Evolutionary conservation across 2,888 invertebrate species (phyloP).

Genomic region (Cacoxenus indagator): DNA sequence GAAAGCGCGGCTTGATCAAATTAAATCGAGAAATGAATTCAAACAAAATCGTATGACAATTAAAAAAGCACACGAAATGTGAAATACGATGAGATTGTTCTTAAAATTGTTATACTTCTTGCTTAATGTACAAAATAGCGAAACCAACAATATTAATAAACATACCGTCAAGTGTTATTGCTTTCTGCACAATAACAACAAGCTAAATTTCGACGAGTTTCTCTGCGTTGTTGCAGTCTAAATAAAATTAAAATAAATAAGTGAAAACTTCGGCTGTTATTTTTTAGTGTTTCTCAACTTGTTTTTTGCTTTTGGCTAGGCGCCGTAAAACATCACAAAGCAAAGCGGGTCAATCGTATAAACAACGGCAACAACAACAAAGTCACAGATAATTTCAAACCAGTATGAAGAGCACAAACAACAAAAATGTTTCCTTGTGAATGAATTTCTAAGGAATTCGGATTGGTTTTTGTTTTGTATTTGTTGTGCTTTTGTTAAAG

Average conservation of each 20-base stretch:
- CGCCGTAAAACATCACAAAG: background rate
- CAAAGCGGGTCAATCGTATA: conserved; percentile 19
- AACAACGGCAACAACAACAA: background rate
- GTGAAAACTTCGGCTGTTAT: background rate
- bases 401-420: background rate
- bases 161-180: background rate
- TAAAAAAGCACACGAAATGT: background rate
- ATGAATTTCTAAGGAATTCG: background rate
- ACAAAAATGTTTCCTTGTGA: background rate
- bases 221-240: conserved; percentile 4
- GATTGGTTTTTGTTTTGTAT: conserved; percentile 1
- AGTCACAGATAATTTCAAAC: background rate
- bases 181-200: background rate
- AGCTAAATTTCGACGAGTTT: conserved; percentile 1
- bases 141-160: background rate
- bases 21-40: background rate
- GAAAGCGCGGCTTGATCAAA: background rate
- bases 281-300: conserved; percentile 9
- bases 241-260: conserved; percentile 20
- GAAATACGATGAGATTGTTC: no score
- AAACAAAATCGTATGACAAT: background rate
- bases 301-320: conserved; percentile 19
- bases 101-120: no score
- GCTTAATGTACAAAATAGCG: background rate
- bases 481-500: background rate